Conservation (phyloP, 2,888 invertebrate genomes). For the Cantharis flavilabris region DNA sequence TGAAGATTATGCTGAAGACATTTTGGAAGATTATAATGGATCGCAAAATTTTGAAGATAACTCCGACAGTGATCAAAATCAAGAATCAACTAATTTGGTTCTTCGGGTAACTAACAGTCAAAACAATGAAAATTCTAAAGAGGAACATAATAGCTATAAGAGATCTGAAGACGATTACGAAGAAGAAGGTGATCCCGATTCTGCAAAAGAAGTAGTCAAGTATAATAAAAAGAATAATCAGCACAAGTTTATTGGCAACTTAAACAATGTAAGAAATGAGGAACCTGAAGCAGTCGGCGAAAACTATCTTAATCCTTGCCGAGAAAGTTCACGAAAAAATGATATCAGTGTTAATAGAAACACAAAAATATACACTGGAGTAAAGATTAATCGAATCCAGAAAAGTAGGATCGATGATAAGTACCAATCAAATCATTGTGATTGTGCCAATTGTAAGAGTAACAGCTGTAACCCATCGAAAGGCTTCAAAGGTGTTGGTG, state of each 20-base stretch:
- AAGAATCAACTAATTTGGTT: background rate
- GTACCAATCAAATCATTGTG: background rate
- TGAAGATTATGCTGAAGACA: constrained; percentile 39
- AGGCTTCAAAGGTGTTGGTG: background rate
- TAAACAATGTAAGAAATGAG: background rate
- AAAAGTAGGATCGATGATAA: background rate
- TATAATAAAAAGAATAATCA: constrained; percentile 9
- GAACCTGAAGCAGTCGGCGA: background rate
- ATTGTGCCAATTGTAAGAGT: background rate
- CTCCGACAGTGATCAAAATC: background rate
- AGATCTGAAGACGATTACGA: constrained; percentile 21
- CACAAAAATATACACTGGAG: background rate
- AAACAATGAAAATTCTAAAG: background rate
- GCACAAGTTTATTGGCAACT: background rate
- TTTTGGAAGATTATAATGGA: background rate
- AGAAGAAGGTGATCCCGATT: constrained; percentile 20
- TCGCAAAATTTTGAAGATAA: constrained; percentile 1
- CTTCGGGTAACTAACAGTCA: background rate
- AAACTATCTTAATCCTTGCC: background rate
- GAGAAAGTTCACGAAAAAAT: background rate
- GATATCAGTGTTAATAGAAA: background rate
- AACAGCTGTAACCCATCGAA: background rate
- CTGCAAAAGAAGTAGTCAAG: constrained; percentile 12
- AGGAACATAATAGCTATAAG: background rate
- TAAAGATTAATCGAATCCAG: background rate